Conservation (phyloP, 2,888 invertebrate genomes). For the Octonoba sinensis region DNA sequence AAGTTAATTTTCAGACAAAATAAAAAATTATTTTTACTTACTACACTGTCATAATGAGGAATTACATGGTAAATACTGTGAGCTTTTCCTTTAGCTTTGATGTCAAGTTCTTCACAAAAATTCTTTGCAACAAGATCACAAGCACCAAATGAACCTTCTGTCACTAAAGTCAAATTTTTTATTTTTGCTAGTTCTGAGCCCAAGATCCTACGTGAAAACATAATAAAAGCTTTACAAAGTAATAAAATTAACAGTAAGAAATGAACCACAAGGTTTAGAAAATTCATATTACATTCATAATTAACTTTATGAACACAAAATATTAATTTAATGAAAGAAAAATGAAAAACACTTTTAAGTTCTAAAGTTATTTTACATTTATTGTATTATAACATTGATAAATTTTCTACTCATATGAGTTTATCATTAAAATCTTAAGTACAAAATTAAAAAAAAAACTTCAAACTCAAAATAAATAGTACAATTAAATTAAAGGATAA, state of each 20-base stretch:
- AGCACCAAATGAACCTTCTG: constrained; percentile 53
- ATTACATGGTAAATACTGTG: constrained; percentile 38
- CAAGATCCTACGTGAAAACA: constrained; percentile 20
- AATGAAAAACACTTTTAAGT: no score
- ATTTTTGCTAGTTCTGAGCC: constrained; percentile 46
- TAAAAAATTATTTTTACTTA: constrained; percentile 12
- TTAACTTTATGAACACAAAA: background rate
- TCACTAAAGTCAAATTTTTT: constrained; percentile 23
- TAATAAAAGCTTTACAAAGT: background rate
- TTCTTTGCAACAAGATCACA: constrained; percentile 43
- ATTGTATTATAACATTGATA: no score
- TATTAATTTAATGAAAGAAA: background rate
- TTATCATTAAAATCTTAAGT: no score
- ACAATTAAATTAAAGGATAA: no score
- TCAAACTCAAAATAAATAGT: no score
- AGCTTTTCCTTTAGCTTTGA: constrained; percentile 27
- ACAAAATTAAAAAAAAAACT: no score
- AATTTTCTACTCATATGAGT: no score
- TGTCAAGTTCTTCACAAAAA: constrained; percentile 52
- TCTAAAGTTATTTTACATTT: no score
- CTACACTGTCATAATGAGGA: constrained; percentile 31
- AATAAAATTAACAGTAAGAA: background rate
- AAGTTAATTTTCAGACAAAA: background rate
- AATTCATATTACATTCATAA: background rate
- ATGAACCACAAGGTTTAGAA: background rate